A percentile compares a stretch with the other conserved stretches of the same genome.
Conservation (phyloP, 2,888 invertebrate genomes). For the Mactromeris polynyma region DNA sequence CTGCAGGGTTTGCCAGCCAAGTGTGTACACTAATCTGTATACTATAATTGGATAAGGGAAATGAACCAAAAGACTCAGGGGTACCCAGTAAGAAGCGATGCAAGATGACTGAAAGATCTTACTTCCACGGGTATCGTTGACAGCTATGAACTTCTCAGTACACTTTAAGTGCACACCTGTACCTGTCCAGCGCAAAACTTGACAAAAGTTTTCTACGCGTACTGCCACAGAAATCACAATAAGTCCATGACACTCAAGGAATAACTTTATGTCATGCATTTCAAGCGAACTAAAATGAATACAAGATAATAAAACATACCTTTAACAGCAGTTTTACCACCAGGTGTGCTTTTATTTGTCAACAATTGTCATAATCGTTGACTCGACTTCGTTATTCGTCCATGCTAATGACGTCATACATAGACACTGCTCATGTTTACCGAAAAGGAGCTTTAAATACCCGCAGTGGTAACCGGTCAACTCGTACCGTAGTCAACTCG, state of each 20-base stretch:
- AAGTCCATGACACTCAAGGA: background rate
- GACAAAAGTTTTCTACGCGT: background rate
- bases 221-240: background rate
- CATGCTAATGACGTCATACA: conserved; percentile 17
- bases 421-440: background rate
- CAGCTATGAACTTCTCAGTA: background rate
- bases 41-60: no score
- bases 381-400: background rate
- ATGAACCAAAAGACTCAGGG: no score
- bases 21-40: no score
- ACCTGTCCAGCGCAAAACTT: background rate
- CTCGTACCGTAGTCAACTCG: no score
- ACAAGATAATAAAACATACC: background rate
- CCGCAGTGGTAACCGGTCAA: no score
- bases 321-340: background rate
- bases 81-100: no score
- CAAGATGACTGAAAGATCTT: no score
- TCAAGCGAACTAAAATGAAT: background rate
- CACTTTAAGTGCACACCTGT: background rate
- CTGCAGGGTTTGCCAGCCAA: no score
- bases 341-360: conserved; percentile 1
- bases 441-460: background rate
- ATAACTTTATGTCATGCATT: background rate
- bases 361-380: background rate
- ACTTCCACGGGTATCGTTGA: no score